phyloP scores from a whole-genome alignment of 53 echinoderm and acorn worm genomes.

The Holothuria scabra region DNA sequence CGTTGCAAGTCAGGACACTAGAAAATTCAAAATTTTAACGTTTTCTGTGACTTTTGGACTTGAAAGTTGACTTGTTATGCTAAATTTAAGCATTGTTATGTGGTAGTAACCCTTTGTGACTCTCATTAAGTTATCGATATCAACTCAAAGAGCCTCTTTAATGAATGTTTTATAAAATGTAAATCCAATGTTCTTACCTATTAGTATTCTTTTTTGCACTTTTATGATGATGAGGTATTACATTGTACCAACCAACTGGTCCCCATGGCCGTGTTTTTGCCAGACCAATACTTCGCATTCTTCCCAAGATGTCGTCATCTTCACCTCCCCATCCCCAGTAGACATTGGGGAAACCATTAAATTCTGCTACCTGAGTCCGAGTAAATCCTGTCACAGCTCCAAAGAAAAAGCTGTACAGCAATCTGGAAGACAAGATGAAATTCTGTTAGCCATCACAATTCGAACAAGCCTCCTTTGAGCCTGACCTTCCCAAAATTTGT shows the following conservation, averaged over 20 bases:
- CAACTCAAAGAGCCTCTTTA: too few species aligned
- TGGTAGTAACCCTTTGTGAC: too few species aligned
- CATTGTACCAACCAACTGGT: constrained; percentile 80
- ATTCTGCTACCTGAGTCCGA: constrained; percentile 71
- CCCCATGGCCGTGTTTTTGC: constrained; percentile 86
- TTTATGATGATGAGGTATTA: constrained; percentile 87
- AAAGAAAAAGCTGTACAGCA: constrained; percentile 79
- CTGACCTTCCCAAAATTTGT: too few species aligned
- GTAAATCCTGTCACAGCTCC: constrained; percentile 94
- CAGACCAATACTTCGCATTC: constrained; percentile 67
- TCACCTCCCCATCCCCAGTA: constrained; percentile 98
- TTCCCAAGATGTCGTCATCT: constrained; percentile 80
- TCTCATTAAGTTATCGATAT: too few species aligned
- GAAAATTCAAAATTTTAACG: too few species aligned
- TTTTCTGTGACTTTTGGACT: too few species aligned
- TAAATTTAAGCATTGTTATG: too few species aligned
- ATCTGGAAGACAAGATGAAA: constrained; percentile 43
- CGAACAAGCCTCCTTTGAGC: too few species aligned
- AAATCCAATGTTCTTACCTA: constrained; percentile 55
- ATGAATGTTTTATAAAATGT: too few species aligned
- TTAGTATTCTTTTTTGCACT: constrained; percentile 75
- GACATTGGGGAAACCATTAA: constrained; percentile 93
- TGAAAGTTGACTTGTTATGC: too few species aligned
- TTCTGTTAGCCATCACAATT: too few species aligned
- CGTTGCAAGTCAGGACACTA: too few species aligned